Conservation (phyloP, 2,797 vertebrate species). For the Orestias chungarensis region DNA sequence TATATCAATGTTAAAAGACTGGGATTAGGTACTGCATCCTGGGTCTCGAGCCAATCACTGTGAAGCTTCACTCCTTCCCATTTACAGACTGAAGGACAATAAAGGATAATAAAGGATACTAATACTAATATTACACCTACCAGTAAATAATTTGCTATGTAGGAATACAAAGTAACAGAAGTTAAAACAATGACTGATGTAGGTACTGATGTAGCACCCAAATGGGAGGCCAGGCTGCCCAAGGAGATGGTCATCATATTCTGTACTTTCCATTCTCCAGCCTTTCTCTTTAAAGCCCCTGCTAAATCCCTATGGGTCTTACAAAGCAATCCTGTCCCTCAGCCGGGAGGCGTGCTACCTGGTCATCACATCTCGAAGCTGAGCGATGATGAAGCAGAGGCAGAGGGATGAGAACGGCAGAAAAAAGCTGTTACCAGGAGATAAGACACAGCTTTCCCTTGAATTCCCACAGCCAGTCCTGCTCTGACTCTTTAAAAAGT, state of each 20-base stretch:
- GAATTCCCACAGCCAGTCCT: background rate
- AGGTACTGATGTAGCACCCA: background rate
- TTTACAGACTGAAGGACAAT: too few species aligned
- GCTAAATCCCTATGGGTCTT: background rate
- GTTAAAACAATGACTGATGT: background rate
- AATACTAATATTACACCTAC: background rate
- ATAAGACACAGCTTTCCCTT: constrained; percentile 11
- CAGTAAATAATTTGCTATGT: background rate
- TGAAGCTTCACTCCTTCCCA: too few species aligned
- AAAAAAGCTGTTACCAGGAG: constrained; percentile 20
- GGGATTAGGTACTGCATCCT: too few species aligned
- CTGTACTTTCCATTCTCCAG: background rate
- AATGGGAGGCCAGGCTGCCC: background rate
- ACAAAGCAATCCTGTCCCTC: constrained; percentile 25
- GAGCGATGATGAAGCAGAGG: constrained; percentile 20
- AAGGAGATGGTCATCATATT: background rate
- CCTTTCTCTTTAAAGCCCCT: background rate
- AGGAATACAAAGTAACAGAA: background rate
- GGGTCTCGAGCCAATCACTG: too few species aligned
- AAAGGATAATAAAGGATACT: background rate
- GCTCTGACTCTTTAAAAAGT: background rate
- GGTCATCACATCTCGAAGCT: constrained; percentile 19
- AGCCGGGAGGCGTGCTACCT: background rate
- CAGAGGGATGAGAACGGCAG: constrained; percentile 22
- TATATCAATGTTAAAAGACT: too few species aligned